Base-by-base conservation (phyloP, 2,113 vertebrate species). In the Suncus etruscus region DNA sequence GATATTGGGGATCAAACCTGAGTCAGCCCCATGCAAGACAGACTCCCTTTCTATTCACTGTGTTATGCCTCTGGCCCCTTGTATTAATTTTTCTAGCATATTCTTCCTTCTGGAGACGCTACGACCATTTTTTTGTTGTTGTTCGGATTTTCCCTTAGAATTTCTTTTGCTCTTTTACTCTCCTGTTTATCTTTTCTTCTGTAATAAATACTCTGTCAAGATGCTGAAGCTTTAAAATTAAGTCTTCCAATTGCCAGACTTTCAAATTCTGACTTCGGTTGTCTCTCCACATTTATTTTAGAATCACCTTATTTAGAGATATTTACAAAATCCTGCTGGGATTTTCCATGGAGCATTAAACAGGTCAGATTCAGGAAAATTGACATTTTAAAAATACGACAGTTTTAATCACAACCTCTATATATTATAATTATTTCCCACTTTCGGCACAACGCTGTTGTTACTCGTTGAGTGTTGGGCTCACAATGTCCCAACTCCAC, bases 321-420 rank as follows among this genome's bases (percentile, higher is more conserved):
- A 15, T 61, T 91, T 76, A 77, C 27, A 83, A 91, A 89, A 32
- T 45, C 6, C 16, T 74, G 1, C 51, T 78, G 25, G n/a, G 47
- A 65, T 85, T 92, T 86, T 50, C 14, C 58, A 50, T 89, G 22
- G 50, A 76, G 48, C 63, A 9, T 91, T 91, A 51, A 89, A 82
- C 18, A 16, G 54, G 54, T 54, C 65, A 89, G 48, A 48, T 61
- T 82, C 45, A 50, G 47, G 50, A 82, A 39, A 50, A 27, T 1
- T 27, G n/a, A 16, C 22, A 45, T 61, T 32, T 77, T 68, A 77
- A 77, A 87, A 70, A 68, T 77, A 61, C 12, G 0, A 18, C 45
- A 61, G 27, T 39, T 84, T 75, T 7, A 58, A 50, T 68, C 68
- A 63, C 27, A 85, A 45, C 25, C 16, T 20, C 10, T 16, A 0